Evolutionary conservation across 2,888 invertebrate genomes (phyloP), one percentile per base, ranked within the genome.

Genomic region (Synanthedon tipuliformis): DNA sequence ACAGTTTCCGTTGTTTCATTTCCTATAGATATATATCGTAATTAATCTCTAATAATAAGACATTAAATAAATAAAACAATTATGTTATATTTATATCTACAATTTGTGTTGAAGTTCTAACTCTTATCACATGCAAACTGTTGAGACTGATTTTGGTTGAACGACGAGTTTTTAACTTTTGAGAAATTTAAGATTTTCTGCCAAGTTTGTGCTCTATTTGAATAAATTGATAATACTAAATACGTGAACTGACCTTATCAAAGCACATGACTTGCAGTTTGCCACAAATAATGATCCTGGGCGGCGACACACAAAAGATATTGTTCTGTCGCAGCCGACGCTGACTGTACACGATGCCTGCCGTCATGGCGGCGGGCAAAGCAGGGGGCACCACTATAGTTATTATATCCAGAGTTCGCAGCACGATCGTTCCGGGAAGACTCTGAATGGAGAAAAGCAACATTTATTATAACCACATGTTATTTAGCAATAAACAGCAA

Each of bases 351-450:
- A 94, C 90, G 52, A 92, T 93, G 54, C 94, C 94, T 16, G 94
- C 92, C 1, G 94, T 93, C 93, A 95, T 93, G 40, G 94, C 94
- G 53, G 94, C 96, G 5, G 97, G 97, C 49, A 97, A 80, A 10
- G 97, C 96, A 4, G 97, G 97, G 0, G 97, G 97, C 16, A 97
- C 94, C 8, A 96, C 95, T 61, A 97, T 96, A 0, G 97, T 97
- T 59, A 98, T 92, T 54, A 97, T 93, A 73, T 97, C 97, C 60
- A 97, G 82, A 1, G 95, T 93, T 51, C 96, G 91, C 45, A 96
- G 82, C 3, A 94, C 78, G 62, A 95, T 92, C 54, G 90, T 90
- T 60, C 87, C 86, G 41, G 89, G 57, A 2, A 70, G 68, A 53
- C 89, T 89, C 91, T 91, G 68, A 1, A 66, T 34, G 10, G 8